Base-by-base conservation (phyloP, 2,888 invertebrate species). In the Nematopogon swammerdamellus region DNA sequence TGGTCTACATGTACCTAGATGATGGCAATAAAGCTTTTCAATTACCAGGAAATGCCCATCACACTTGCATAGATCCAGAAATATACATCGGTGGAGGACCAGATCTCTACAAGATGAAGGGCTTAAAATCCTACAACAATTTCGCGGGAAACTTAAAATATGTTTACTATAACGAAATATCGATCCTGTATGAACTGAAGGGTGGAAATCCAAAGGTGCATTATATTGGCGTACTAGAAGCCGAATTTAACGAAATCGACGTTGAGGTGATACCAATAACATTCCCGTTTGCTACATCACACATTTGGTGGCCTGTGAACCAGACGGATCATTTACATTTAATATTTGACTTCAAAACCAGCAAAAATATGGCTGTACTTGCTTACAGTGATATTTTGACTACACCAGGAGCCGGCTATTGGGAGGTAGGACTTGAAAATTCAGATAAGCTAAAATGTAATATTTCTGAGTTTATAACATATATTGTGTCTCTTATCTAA, bases 1-100 rank as follows among this genome's bases (percentile, higher is more conserved):
- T 80, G 16, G 84, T 95, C 0, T 81, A 84, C 57, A 83, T 95
- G 16, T 85, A 88, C 55, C 76, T 96, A 43, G 93, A 96, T 69
- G 81, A 85, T 47, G 86, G 88, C 60, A 83, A 77, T 29, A 85
- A 87, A 58, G 76, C 83, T 0, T 81, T 91, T 49, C 87, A 90
- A 62, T 81, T 92, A 45, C 87, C 88, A 1, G 89, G 89, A 11
- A 83, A 85, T 64, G 83, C 82, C 52, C 77, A 82, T 49, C 85
- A 89, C 64, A 82, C 96, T 53, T 91, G 93, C 58, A 92, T 96
- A 55, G 95, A 96, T 77, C 95, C 96, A 30, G 93, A 95, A 71
- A 92, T 96, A 57, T 95, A 95, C 67, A 91, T 96, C 56, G 92
- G 93, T 46, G 92, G 92, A 16, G 95, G 94, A 2, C 91, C 93